These are phyloP conservation scores for Lagopus leucura DNA, from an alignment of 2,113 vertebrate genomes.

Conservation along the genomic window DNA sequence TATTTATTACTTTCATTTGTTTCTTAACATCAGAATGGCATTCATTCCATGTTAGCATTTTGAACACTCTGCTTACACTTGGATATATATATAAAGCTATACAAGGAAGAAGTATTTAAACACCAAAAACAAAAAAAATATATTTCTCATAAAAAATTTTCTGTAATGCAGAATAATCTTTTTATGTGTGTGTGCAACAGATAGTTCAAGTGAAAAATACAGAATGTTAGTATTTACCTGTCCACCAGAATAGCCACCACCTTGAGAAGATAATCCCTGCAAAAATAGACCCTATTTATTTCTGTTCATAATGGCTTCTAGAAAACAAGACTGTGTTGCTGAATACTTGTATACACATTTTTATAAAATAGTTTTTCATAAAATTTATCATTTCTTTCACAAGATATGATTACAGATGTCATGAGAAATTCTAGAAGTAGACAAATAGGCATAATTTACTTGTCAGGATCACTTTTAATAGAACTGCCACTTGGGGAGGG, in stretches of 20 bases:
- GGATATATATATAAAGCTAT: not conserved
- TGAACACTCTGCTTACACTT: not conserved
- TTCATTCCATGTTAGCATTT: not conserved
- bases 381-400: not conserved
- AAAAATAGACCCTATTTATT: not conserved
- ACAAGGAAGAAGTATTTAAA: not conserved
- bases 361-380: not conserved
- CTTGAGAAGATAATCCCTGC: constrained; percentile 59
- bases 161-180: not conserved
- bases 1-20: not conserved
- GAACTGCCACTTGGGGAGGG: not conserved
- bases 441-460: not conserved
- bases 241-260: constrained; percentile 34
- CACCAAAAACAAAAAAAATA: not conserved
- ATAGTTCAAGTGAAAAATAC: not conserved
- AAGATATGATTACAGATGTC: not conserved
- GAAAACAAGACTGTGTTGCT: not conserved
- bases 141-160: not conserved
- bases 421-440: not conserved
- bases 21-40: not conserved
- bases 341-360: not conserved
- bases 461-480: not conserved
- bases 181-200: not conserved
- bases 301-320: not conserved
- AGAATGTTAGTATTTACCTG: constrained; percentile 26